Conservation (phyloP, 2,113 vertebrate species). For the Caranx melampygus region DNA sequence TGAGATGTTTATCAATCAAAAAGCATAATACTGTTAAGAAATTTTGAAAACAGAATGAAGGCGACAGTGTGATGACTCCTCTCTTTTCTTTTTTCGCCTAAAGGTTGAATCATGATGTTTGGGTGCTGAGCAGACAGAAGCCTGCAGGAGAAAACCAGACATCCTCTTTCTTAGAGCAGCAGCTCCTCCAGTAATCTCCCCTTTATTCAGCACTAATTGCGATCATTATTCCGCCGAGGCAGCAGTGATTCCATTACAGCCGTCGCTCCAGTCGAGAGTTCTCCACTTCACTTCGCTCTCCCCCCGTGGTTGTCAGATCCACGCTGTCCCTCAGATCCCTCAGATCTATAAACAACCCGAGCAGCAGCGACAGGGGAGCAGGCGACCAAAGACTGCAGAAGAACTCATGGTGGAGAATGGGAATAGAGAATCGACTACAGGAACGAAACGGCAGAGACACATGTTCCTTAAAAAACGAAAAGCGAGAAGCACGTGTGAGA, state of each 20-base stretch:
- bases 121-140: not conserved
- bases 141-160: slow-evolving; percentile 30
- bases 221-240: slow-evolving; percentile 61
- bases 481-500: not conserved
- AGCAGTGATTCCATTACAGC: slow-evolving; percentile 42
- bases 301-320: slow-evolving; percentile 37
- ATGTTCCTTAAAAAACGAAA: slow-evolving; percentile 1
- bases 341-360: slow-evolving; percentile 59
- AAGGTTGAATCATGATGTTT: not conserved
- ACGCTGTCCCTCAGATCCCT: slow-evolving; percentile 19
- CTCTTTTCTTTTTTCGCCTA: not conserved
- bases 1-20: not conserved
- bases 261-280: slow-evolving; percentile 28
- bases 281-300: slow-evolving; percentile 29
- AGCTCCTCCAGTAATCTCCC: slow-evolving; percentile 39
- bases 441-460: slow-evolving; percentile 12
- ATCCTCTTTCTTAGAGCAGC: slow-evolving; percentile 17
- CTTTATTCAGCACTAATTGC: slow-evolving; percentile 66
- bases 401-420: accelerated
- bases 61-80: not conserved
- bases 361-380: slow-evolving; percentile 42
- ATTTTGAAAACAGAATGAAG: not conserved
- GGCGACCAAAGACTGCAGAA: slow-evolving; percentile 11
- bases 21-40: not conserved
- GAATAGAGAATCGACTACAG: slow-evolving; percentile 2